These are phyloP conservation scores for Sitta europaea DNA, from an alignment of 2,113 vertebrate genomes.

Conservation along the genomic window DNA sequence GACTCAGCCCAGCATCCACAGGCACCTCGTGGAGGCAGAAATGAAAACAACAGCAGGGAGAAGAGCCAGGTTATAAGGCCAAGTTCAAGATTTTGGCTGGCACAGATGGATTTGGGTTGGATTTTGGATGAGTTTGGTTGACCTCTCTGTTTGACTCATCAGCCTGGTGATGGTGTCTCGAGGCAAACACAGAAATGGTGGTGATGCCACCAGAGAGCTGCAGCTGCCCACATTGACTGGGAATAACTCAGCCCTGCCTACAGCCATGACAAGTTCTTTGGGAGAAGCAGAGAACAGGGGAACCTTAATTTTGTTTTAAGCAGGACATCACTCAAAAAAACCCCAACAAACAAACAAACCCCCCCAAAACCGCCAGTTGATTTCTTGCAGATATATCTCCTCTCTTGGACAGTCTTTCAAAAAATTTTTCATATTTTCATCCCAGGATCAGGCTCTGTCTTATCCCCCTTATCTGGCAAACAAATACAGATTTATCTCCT, in stretches of 20 bases:
- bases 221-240: background rate
- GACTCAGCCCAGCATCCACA: background rate
- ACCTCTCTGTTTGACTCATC: background rate
- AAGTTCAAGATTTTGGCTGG: background rate
- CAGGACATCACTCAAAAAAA: background rate
- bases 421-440: background rate
- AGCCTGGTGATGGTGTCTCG: background rate
- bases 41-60: background rate
- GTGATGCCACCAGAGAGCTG: background rate
- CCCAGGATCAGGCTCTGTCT: background rate
- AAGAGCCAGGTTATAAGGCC: accelerated
- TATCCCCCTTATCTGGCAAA: background rate
- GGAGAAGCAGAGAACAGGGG: background rate
- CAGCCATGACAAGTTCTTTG: background rate
- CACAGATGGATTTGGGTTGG: background rate
- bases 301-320: background rate
- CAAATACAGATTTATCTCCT: background rate
- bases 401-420: background rate
- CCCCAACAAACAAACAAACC: background rate
- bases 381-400: background rate
- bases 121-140: background rate
- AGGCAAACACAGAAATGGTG: background rate
- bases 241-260: background rate
- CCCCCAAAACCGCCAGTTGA: accelerated
- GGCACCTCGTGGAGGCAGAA: background rate